These are phyloP conservation scores for Synodontis membranacea DNA, from an alignment of 2,113 vertebrate species.

Conservation along the genomic window DNA sequence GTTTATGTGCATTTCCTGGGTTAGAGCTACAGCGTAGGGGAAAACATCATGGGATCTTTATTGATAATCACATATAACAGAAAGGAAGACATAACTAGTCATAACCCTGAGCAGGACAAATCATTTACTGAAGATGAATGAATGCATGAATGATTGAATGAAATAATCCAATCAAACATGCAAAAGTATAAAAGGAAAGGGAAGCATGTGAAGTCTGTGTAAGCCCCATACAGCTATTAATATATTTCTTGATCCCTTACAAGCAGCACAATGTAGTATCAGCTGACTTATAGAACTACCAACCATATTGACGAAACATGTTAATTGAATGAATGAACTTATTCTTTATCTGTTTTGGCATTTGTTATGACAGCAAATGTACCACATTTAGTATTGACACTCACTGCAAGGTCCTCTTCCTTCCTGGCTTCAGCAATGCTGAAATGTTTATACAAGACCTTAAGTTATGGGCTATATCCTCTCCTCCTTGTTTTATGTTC, in stretches of 20 bases:
- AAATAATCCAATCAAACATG: not conserved
- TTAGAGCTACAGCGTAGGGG: not conserved
- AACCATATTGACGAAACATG: not conserved
- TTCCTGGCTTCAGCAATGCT: slow-evolving; percentile 36
- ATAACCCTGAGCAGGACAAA: not conserved
- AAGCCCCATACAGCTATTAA: not conserved
- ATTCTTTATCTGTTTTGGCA: not conserved
- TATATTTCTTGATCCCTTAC: not conserved
- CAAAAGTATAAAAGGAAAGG: not conserved
- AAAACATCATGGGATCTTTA: too few species aligned
- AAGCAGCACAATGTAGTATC: not conserved
- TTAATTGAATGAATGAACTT: not conserved
- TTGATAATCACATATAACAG: not conserved
- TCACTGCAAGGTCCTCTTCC: slow-evolving; percentile 23
- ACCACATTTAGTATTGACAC: slow-evolving; percentile 13
- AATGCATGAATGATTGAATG: not conserved
- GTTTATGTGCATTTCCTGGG: not conserved
- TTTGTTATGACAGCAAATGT: slow-evolving; percentile 4
- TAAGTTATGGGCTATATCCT: slow-evolving; percentile 31
- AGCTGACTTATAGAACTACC: not conserved
- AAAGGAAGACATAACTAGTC: not conserved
- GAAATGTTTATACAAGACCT: slow-evolving; percentile 35
- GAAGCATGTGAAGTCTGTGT: not conserved
- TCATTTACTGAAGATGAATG: not conserved
- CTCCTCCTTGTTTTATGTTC: slow-evolving; percentile 11